A percentile compares a stretch with the other conserved stretches of the same genome.
Evolutionary conservation across 2,113 vertebrate species (phyloP).

Genomic region (Ondatra zibethicus): DNA sequence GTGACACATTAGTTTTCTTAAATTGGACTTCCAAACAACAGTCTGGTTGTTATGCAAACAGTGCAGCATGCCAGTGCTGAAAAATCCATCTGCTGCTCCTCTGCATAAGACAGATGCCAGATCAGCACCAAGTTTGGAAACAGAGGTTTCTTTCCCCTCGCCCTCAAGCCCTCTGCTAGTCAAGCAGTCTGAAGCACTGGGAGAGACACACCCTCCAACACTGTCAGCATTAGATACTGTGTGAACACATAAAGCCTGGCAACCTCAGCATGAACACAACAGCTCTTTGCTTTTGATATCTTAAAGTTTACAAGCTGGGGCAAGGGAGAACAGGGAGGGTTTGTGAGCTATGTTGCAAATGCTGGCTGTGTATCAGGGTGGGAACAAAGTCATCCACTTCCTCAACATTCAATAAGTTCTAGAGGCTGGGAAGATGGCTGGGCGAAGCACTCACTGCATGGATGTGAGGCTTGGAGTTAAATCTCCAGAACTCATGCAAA

Average conservation of each 20-base stretch:
- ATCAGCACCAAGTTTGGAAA: neutral
- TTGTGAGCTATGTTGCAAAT: constrained; percentile 72
- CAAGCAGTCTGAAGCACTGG: neutral
- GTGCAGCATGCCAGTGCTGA: neutral
- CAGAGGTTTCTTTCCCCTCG: neutral
- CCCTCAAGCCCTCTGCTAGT: neutral
- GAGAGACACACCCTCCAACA: neutral
- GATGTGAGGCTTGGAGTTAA: neutral
- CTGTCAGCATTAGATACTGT: neutral
- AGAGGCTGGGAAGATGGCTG: neutral
- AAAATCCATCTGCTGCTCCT: constrained; percentile 46
- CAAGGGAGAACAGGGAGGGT: constrained; percentile 60
- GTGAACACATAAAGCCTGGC: neutral
- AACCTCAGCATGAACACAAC: neutral
- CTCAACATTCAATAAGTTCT: neutral
- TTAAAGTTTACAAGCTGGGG: constrained; percentile 61
- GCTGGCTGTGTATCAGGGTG: constrained; percentile 43
- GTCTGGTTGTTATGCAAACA: constrained; percentile 51
- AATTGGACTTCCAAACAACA: constrained; percentile 13
- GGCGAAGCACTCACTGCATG: too few species aligned
- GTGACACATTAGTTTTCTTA: constrained; percentile 5
- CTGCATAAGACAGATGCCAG: neutral
- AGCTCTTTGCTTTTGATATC: constrained; percentile 54
- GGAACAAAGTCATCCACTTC: neutral
- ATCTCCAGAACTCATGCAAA: neutral